These are phyloP conservation scores for Adelognathus sp. DNA, from an alignment of 2,888 invertebrate genomes.

Conservation along the genomic window DNA sequence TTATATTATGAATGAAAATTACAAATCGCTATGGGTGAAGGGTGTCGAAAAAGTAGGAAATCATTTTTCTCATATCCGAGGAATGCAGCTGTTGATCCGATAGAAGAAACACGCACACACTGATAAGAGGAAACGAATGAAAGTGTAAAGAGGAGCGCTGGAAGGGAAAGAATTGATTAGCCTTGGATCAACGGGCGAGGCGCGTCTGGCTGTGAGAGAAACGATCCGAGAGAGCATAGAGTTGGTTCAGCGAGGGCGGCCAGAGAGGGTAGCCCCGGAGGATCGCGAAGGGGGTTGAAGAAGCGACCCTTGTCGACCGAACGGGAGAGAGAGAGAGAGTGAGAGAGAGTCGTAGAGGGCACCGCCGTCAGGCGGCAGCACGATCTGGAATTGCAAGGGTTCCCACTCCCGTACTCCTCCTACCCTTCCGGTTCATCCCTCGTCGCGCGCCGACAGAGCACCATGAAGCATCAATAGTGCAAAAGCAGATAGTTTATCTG, in stretches of 20 bases:
- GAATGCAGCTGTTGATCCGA: no score
- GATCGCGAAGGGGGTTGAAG: conserved; percentile 52
- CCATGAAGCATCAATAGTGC: conserved; percentile 43
- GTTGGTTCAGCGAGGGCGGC: conserved; percentile 30
- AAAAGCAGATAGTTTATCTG: conserved; percentile 12
- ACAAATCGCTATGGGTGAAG: no score
- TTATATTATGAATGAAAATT: no score
- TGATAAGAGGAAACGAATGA: no score
- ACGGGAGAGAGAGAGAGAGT: conserved; percentile 26
- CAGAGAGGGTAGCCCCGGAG: conserved; percentile 32
- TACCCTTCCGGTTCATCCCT: conserved; percentile 33
- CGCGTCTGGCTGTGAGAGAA: conserved; percentile 57
- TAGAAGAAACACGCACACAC: no score
- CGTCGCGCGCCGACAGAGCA: conserved; percentile 9
- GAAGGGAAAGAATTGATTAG: conserved; percentile 66
- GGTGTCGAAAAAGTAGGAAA: no score
- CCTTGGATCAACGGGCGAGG: conserved; percentile 70
- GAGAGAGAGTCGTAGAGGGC: conserved; percentile 59
- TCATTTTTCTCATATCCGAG: no score
- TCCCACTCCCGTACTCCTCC: conserved; percentile 11
- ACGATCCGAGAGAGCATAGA: conserved; percentile 57
- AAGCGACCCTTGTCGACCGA: conserved; percentile 38
- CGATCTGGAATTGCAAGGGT: conserved; percentile 29
- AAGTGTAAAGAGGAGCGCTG: conserved; percentile 9
- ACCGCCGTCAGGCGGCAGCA: conserved; percentile 68